phyloP scores from a whole-genome alignment of 2,113 vertebrate species.

The Hymenochirus boettgeri region DNA sequence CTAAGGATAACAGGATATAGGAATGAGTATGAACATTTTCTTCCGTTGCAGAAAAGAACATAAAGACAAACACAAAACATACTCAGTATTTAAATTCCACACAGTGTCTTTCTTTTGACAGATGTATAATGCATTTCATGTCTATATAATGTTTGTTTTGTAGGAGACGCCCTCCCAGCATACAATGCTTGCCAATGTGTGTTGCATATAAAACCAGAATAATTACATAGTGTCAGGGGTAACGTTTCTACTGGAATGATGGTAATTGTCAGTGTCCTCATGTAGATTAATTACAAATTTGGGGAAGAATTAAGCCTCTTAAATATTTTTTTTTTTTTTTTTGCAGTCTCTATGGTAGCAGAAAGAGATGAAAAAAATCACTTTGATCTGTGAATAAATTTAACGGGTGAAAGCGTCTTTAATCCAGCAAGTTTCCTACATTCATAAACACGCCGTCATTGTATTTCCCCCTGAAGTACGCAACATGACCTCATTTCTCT shows the following conservation, averaged over 20 bases:
- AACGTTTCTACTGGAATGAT: slow-evolving; percentile 60
- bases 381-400: slow-evolving; percentile 63
- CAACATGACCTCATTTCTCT: neutral
- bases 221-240: slow-evolving; percentile 67
- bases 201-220: slow-evolving; percentile 56
- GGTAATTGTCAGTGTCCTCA: slow-evolving; percentile 63
- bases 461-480: neutral
- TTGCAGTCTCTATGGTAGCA: slow-evolving; percentile 69
- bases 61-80: neutral
- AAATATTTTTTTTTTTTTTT: slow-evolving; percentile 55
- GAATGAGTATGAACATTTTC: neutral
- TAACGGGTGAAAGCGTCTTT: neutral
- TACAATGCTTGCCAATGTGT: slow-evolving; percentile 52
- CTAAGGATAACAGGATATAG: too few relatives aligned
- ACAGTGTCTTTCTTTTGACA: neutral
- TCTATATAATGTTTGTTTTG: slow-evolving; percentile 41
- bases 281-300: slow-evolving; percentile 74
- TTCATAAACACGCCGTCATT: neutral
- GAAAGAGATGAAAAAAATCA: slow-evolving; percentile 53
- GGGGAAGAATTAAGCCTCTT: slow-evolving; percentile 64
- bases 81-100: neutral
- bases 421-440: neutral
- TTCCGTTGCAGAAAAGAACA: too few relatives aligned
- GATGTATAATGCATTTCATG: neutral
- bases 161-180: slow-evolving; percentile 45